These are phyloP conservation scores for Petrolisthes manimaculis DNA, from an alignment of 2,888 invertebrate species.

Conservation along the genomic window DNA sequence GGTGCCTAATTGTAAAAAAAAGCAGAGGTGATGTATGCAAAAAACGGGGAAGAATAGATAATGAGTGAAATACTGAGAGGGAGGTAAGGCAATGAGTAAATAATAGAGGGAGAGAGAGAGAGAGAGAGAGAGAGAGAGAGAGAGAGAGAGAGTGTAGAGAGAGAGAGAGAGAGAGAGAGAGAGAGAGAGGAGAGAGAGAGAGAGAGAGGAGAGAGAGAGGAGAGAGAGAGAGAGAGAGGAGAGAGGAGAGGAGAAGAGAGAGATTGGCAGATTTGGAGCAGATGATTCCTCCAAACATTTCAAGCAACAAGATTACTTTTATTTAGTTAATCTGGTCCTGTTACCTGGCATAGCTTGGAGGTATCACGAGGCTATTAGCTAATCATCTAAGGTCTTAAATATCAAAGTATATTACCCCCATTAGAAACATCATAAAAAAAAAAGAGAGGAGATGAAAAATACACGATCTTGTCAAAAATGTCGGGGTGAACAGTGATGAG, in stretches of 20 bases:
- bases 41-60: not conserved
- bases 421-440: not conserved
- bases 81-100: not conserved
- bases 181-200: not conserved
- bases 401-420: not conserved
- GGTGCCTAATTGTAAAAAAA: no score
- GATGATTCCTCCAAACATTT: not conserved
- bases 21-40: no score
- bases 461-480: no score
- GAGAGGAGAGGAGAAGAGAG: not conserved
- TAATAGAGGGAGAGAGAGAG: not conserved
- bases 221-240: conserved; percentile 6
- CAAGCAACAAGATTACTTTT: not conserved
- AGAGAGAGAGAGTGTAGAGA: not conserved
- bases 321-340: no score
- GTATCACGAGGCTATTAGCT: no score
- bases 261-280: not conserved
- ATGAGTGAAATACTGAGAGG: not conserved
- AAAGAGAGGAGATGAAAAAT: not conserved
- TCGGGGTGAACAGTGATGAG: no score
- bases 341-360: no score
- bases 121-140: not conserved
- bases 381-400: no score
- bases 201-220: conserved; percentile 22
- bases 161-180: conserved; percentile 3